Percentiles rank a stretch among this genome's conserved stretches.
Evolutionary conservation across 2,797 vertebrate species (phyloP).

Genomic region (Myotis vivesi): DNA sequence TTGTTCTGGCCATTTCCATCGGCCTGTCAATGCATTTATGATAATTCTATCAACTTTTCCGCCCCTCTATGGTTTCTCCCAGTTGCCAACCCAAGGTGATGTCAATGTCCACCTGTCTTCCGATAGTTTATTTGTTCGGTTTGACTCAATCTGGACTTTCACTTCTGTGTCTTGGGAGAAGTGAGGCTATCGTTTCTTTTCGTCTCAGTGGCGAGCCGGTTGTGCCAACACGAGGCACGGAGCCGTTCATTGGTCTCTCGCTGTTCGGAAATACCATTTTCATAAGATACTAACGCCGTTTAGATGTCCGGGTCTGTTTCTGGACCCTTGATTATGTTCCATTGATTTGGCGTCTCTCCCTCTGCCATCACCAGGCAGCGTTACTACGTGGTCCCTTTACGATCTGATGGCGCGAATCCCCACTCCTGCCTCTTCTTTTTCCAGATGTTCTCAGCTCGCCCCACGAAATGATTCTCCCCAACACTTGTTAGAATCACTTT

Average conservation of each 20-base stretch:
- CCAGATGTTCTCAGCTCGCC: neutral
- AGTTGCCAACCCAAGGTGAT: neutral
- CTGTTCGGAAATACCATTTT: neutral
- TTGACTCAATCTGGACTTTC: neutral
- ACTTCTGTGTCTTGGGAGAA: neutral
- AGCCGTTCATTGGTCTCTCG: neutral
- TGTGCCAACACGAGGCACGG: neutral
- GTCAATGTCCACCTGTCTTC: neutral
- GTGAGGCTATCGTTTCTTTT: neutral
- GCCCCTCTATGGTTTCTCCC: neutral
- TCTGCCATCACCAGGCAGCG: neutral
- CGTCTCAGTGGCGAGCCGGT: neutral
- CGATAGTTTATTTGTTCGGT: neutral
- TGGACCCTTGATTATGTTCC: neutral
- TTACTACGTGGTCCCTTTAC: neutral
- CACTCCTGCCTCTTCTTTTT: neutral
- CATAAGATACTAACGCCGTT: neutral
- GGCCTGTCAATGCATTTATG: neutral
- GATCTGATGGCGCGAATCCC: neutral
- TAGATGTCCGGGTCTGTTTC: neutral
- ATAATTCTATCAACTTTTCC: neutral
- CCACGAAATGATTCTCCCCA: slow-evolving; percentile 8
- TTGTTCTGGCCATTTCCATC: neutral
- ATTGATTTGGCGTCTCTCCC: slow-evolving; percentile 39
- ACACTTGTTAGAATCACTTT: neutral